Conservation (phyloP, 2,888 invertebrate species). For the Rhabditoides inermis region DNA sequence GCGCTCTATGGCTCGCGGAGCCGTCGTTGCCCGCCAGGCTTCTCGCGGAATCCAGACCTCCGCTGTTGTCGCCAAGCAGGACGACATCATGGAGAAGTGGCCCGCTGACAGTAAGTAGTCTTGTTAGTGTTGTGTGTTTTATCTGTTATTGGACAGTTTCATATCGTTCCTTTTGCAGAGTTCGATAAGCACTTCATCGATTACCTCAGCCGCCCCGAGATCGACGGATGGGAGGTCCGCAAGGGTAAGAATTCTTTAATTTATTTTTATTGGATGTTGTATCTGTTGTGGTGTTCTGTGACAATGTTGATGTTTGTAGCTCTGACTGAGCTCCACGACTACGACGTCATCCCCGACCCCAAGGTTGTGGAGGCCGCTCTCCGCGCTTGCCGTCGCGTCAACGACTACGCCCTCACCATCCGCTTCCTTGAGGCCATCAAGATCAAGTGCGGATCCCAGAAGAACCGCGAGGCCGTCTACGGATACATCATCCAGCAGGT, state of each 20-base stretch:
- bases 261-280: too few species aligned
- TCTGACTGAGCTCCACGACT: conserved; percentile 48
- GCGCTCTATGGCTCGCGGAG: too few species aligned
- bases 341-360: conserved; percentile 52
- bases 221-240: conserved; percentile 52
- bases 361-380: conserved; percentile 50
- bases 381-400: conserved; percentile 77
- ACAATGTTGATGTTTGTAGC: conserved; percentile 27
- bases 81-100: conserved; percentile 50
- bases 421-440: conserved; percentile 85
- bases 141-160: neutral
- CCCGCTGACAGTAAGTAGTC: conserved; percentile 39
- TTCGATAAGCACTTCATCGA: conserved; percentile 52
- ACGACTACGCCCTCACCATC: conserved; percentile 84
- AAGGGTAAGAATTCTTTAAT: conserved; percentile 39
- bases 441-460: conserved; percentile 64
- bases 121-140: conserved; percentile 2
- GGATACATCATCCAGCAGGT: conserved; percentile 43
- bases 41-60: conserved; percentile 12
- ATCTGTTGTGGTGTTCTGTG: too few species aligned
- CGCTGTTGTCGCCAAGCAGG: conserved; percentile 10
- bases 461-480: conserved; percentile 58
- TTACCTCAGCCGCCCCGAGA: conserved; percentile 49
- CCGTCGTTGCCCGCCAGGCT: conserved; percentile 5
- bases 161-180: conserved; percentile 27